Base-by-base conservation (phyloP, 2,888 invertebrate genomes). In the Trypoxylon attenuatum region DNA sequence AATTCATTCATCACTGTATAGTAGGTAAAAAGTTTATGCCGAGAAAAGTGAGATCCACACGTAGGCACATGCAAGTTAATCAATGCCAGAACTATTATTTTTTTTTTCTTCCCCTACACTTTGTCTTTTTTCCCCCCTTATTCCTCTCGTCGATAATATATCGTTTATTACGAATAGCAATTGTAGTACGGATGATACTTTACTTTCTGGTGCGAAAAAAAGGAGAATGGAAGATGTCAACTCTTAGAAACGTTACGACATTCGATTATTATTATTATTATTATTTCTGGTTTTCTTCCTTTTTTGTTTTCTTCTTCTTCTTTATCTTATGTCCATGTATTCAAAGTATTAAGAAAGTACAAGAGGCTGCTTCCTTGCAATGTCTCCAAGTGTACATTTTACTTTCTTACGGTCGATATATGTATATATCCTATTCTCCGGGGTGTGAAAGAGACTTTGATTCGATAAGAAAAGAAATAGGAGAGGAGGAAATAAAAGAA, bases 41-140 rank as follows among this genome's bases (percentile, higher is more conserved):
- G 53, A 55, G 47, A 59, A 71, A 51, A 65, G 46, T 59, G 71
- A 74, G 69, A 76, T 69, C 65, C 65, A 75, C 50, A 60, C 55
- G 53, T 71, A 69, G 69, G 53, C 61, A 62, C 56, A 66, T 54
- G 62, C 65, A 55, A 54, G n/a, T n/a, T 53, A 47, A 69, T 69
- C 59, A 62, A 58, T 68, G 45, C 42, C 55, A 51, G 13, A 43
- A 66, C 52, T n/a, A n/a, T n/a, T n/a, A n/a, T n/a, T n/a, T n/a
- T n/a, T n/a, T n/a, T n/a, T n/a, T n/a, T n/a, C n/a, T n/a, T n/a
- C n/a, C n/a, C n/a, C n/a, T n/a, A n/a, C n/a, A n/a, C n/a, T n/a
- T n/a, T n/a, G n/a, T n/a, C n/a, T n/a, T n/a, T n/a, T n/a, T n/a
- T n/a, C n/a, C n/a, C n/a, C n/a, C n/a, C n/a, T n/a, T n/a, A n/a